These are phyloP conservation scores for Apotomis turbidana DNA, from an alignment of 2,888 invertebrate genomes.

Conservation along the genomic window DNA sequence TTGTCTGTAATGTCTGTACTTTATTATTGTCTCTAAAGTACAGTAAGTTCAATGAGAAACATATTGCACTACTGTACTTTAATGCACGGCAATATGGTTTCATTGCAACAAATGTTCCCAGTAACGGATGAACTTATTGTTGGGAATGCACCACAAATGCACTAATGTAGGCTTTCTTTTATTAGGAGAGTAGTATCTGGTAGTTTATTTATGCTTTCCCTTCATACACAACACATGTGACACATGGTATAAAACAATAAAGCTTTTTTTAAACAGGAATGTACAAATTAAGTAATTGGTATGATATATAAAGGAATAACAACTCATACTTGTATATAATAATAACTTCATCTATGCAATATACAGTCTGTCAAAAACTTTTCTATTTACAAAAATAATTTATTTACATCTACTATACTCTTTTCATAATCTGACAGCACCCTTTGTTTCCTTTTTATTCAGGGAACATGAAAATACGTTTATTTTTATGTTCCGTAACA, in stretches of 20 bases:
- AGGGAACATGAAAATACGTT: neutral
- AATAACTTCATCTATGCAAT: neutral
- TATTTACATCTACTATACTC: constrained; percentile 25
- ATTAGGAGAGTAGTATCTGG: too few relatives aligned
- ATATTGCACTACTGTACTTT: too few relatives aligned
- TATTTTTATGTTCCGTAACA: neutral
- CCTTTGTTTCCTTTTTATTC: constrained; percentile 20
- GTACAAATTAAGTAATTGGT: neutral
- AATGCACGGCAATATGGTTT: too few relatives aligned
- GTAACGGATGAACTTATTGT: too few relatives aligned
- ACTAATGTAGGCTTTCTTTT: too few relatives aligned
- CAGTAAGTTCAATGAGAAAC: too few relatives aligned
- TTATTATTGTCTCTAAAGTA: too few relatives aligned
- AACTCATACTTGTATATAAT: too few relatives aligned
- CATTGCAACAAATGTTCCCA: too few relatives aligned
- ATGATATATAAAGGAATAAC: too few relatives aligned
- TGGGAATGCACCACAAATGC: too few relatives aligned
- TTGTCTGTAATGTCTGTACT: too few relatives aligned
- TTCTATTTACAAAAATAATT: constrained; percentile 24
- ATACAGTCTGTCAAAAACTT: constrained; percentile 1
- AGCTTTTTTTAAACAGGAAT: neutral
- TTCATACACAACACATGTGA: neutral
- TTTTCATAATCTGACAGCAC: constrained; percentile 22
- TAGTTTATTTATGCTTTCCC: neutral
- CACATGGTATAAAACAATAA: neutral